Evolutionary conservation across 2,113 vertebrate species (phyloP).

Genomic region (Antechinus flavipes): DNA sequence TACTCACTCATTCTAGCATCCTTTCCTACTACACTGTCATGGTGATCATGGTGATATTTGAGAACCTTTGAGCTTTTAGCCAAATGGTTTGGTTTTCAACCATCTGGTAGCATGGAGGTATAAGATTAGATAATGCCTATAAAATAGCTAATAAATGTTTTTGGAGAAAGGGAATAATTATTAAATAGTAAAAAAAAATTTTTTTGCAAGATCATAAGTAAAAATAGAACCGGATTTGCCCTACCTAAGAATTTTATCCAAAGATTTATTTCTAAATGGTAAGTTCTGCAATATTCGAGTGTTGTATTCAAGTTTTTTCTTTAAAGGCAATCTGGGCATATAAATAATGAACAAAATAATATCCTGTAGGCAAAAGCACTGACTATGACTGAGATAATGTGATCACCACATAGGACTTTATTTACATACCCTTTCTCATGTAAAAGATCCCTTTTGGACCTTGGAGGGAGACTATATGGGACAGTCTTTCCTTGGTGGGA

Average conservation of each 20-base stretch:
- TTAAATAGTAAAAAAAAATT: neutral
- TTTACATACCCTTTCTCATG: neutral
- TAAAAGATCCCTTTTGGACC: neutral
- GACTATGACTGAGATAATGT: neutral
- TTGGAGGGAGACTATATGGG: neutral
- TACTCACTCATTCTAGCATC: constrained; percentile 18
- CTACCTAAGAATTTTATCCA: neutral
- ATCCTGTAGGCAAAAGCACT: neutral
- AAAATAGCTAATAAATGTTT: neutral
- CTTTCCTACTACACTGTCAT: constrained; percentile 19
- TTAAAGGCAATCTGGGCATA: neutral
- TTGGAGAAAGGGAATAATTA: neutral
- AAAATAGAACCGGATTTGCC: neutral
- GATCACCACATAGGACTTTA: neutral
- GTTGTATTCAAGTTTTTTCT: neutral
- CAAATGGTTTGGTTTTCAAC: constrained; percentile 4
- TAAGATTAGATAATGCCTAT: neutral
- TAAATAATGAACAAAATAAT: neutral
- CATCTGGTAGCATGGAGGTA: constrained; percentile 27
- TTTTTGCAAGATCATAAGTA: constrained; percentile 15
- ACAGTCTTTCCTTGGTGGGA: neutral
- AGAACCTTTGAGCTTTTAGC: constrained; percentile 21
- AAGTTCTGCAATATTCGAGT: neutral
- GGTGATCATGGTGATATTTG: neutral
- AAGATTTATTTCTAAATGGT: neutral